Base-by-base conservation (phyloP, 2,113 vertebrate genomes). In the Coracopsis vasa region DNA sequence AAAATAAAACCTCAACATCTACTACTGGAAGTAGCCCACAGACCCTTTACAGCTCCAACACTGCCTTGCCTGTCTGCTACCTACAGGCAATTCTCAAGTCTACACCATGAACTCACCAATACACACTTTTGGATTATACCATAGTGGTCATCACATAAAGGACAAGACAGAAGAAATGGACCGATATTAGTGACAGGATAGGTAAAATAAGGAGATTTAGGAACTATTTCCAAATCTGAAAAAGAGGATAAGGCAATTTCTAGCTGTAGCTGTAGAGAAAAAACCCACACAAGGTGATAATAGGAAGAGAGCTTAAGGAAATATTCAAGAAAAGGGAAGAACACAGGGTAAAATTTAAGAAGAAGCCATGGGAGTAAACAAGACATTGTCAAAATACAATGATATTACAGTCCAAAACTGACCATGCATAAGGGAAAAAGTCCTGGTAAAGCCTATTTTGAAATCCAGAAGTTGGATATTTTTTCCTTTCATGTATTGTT, bases 401-500 rank as follows among this genome's bases (percentile, higher is more conserved):
- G n/a, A n/a, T 29, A 12, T 3, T n/a, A 33, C 19, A 67, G 33
- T 23, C 64, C 54, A 62, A 80, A 70, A 54, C 20, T 42, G 72
- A 88, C 41, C 10, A 48, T 0, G 0, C 19, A 14, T 0, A 24
- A 47, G 13, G 7, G 28, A 12, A 41, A 47, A 80, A 35, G 71
- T 51, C 54, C 67, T 87, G 47, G 33, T 86, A 44, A 89, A 84
- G 27, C 0, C 0, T 24, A 60, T 86, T 92, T 91, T 62, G 54
- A 89, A 90, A 91, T 58, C 29, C 48, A 82, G 51, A 81, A 74
- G 21, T 82, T 86, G 13, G 42, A 15, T 60, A 16, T 51, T 80
- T 91, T 86, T 61, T 82, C 45, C 58, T 80, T 80, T 96, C 90
- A 35, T 94, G 95, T 94, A 96, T 98, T 97, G 65, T 96, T 97